These are phyloP conservation scores for Campylorhamphus procurvoides DNA, from an alignment of 2,113 vertebrate genomes.

Conservation along the genomic window DNA sequence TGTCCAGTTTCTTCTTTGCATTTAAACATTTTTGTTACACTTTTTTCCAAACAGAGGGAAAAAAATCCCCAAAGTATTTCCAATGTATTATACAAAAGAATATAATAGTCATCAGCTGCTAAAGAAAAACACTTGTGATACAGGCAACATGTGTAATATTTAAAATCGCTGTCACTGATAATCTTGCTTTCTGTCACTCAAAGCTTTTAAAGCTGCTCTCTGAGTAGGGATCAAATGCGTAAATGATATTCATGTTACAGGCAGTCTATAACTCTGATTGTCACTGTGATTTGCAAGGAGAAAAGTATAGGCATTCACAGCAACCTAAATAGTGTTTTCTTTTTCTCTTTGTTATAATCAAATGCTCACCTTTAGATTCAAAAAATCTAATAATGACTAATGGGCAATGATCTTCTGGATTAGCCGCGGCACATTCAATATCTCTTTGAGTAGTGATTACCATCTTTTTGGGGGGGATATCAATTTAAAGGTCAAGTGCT, in stretches of 20 bases:
- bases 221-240: background rate
- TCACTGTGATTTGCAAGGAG: slow-evolving; percentile 11
- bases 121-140: background rate
- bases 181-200: slow-evolving; percentile 43
- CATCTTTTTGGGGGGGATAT: slow-evolving; percentile 65
- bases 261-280: slow-evolving; percentile 39
- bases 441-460: slow-evolving; percentile 67
- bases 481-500: slow-evolving; percentile 80
- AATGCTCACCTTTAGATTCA: slow-evolving; percentile 6
- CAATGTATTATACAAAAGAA: background rate
- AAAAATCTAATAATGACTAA: slow-evolving; percentile 57
- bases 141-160: slow-evolving; percentile 24
- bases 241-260: slow-evolving; percentile 51
- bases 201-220: slow-evolving; percentile 1
- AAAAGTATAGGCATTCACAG: slow-evolving; percentile 27
- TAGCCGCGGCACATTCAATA: slow-evolving; percentile 55
- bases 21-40: background rate
- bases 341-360: slow-evolving; percentile 32
- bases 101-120: background rate
- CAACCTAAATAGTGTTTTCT: slow-evolving; percentile 31
- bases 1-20: background rate
- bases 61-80: background rate
- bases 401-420: slow-evolving; percentile 50
- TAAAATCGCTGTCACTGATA: slow-evolving; percentile 34
- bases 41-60: background rate